Evolutionary conservation across 2,797 vertebrate species (phyloP).

Genomic region (Artibeus jamaicensis): DNA sequence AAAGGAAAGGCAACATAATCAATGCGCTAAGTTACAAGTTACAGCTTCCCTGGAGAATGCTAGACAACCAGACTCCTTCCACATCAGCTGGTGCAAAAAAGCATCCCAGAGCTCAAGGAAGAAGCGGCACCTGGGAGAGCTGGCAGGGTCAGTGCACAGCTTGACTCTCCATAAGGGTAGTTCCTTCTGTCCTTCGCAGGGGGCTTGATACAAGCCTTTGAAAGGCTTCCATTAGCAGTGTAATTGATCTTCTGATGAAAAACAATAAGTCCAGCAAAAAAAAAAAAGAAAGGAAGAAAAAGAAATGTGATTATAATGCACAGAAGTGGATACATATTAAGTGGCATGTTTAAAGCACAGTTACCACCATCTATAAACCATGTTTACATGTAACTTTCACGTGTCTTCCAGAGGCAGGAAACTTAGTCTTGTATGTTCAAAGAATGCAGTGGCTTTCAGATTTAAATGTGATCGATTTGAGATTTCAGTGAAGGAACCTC

Average conservation of each 20-base stretch:
- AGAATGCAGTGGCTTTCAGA: neutral
- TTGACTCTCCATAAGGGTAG: neutral
- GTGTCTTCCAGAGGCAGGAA: neutral
- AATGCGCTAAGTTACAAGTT: conserved; percentile 6
- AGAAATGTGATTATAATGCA: conserved; percentile 1
- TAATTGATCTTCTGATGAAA: conserved; percentile 60
- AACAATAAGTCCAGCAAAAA: neutral
- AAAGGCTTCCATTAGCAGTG: conserved; percentile 54
- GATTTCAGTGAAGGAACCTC: neutral
- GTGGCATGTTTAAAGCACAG: conserved; percentile 16
- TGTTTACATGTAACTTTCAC: neutral
- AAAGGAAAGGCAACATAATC: conserved; percentile 26
- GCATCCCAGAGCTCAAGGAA: neutral
- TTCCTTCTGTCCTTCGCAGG: neutral
- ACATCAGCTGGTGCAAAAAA: neutral
- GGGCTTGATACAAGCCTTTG: conserved; percentile 13
- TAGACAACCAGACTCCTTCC: conserved; percentile 47
- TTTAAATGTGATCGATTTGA: conserved; percentile 9
- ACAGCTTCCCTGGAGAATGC: conserved; percentile 33
- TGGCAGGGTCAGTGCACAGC: neutral
- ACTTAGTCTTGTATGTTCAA: neutral
- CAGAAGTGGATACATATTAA: conserved; percentile 16
- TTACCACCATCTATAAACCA: neutral
- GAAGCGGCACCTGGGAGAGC: neutral
- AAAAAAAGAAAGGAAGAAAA: neutral